Evolutionary conservation across 2,113 vertebrate genomes (phyloP), one percentile per base, ranked within the genome.

Genomic region (Zosterops pallidus): DNA sequence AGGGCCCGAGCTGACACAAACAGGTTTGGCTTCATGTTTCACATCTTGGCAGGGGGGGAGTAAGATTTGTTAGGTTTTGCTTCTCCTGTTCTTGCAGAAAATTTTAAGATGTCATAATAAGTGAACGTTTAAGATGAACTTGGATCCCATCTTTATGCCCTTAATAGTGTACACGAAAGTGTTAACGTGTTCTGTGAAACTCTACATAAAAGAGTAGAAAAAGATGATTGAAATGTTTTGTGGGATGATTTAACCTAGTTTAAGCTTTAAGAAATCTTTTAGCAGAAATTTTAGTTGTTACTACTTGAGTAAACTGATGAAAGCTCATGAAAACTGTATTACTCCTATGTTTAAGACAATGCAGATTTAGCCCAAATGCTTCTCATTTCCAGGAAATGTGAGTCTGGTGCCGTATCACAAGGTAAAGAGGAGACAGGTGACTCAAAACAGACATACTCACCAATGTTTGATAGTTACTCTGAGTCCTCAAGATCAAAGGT

Each of bases 401-500:
- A 98, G 5, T 92, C 97, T 78, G 96, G 90, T 65, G 95, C 95
- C 50, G 37, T 86, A 10, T 94, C 93, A 90, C 95, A 97, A 89
- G 86, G 77, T 96, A 98, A 97, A 85, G 94, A 97, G 90, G 97
- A 92, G 14, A 67, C 64, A 24, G 33, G 80, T 87, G 97, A 96
- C 50, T 97, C 94, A 50, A 98, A 98, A 47, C 97, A 97, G 59
- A 97, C 96, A 11, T 95, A 97, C 25, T 97, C 97, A 18, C 94
- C 97, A 2, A 96, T 98, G 57, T 96, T 97, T 85, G 98, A 98
- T 94, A 99, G 97, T 86, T 97, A 97, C 25, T 98, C 98, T 63
- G 98, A 99, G 74, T 98, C 98, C 31, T 97, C 98, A 42, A 98
- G 98, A 60, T 98, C 98, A 57, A 99, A 98, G 95, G 97, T 97